phyloP scores from a whole-genome alignment of 1,140 invertebrate genomes.

The Papilio xuthus region DNA sequence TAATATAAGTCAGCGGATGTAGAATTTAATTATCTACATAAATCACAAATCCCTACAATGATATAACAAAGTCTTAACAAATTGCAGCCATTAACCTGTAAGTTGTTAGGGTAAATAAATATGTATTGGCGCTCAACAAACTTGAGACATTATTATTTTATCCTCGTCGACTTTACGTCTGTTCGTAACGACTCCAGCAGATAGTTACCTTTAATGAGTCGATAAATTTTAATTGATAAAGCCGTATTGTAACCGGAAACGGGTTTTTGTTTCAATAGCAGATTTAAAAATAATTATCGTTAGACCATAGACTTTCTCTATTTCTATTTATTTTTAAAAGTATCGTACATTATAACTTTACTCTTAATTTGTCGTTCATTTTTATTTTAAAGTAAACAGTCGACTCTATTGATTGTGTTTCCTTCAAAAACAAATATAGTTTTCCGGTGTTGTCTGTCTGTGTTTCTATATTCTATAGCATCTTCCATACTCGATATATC shows the following conservation, averaged over 20 bases:
- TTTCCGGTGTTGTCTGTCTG: not conserved
- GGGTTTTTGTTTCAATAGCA: not conserved
- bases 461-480: not conserved
- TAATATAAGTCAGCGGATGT: not conserved
- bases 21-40: not conserved
- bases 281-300: too few species aligned
- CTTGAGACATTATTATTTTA: slow-evolving; percentile 36
- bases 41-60: not conserved
- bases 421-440: not conserved
- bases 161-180: slow-evolving; percentile 29
- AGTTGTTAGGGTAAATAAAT: slow-evolving; percentile 34
- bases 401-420: not conserved
- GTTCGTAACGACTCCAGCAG: slow-evolving; percentile 27
- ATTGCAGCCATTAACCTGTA: slow-evolving; percentile 20
- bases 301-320: too few species aligned
- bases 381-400: not conserved
- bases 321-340: too few species aligned
- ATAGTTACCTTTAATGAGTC: slow-evolving; percentile 37
- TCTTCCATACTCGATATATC: not conserved
- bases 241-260: not conserved
- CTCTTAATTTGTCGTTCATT: not conserved
- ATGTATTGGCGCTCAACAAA: slow-evolving; percentile 36
- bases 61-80: not conserved
- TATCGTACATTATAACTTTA: not conserved
- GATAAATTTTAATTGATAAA: slow-evolving; percentile 40